These are phyloP conservation scores for Augiades crinisus DNA, from an alignment of 2,888 invertebrate species.

Conservation along the genomic window DNA sequence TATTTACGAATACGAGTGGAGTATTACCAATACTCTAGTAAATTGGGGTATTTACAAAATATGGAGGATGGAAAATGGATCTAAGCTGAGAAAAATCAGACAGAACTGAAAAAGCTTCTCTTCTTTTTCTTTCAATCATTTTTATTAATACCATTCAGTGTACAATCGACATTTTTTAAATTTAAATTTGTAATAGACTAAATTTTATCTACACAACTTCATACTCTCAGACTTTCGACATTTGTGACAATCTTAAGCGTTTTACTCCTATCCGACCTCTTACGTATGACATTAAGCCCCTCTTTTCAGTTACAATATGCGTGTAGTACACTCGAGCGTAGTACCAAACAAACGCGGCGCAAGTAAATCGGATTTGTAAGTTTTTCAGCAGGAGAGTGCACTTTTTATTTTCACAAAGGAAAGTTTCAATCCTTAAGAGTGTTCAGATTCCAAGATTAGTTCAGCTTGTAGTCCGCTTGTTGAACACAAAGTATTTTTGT, in stretches of 20 bases:
- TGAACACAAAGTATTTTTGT: constrained; percentile 52
- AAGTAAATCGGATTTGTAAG: constrained; percentile 48
- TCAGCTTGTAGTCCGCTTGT: constrained; percentile 55
- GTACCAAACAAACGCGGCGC: constrained; percentile 20
- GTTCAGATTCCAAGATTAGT: constrained; percentile 59
- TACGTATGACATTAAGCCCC: neutral
- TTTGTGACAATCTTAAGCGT: neutral
- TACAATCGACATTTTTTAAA: too few species aligned
- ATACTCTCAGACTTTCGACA: too few species aligned
- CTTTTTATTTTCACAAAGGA: constrained; percentile 50
- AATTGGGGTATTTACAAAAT: too few species aligned
- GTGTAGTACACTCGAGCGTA: constrained; percentile 11
- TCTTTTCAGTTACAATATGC: constrained; percentile 11
- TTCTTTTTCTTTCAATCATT: too few species aligned
- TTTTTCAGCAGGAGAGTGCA: constrained; percentile 45
- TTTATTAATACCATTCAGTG: too few species aligned
- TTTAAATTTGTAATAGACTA: too few species aligned
- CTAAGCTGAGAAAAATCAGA: too few species aligned
- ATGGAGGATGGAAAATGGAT: too few species aligned
- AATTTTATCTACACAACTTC: too few species aligned
- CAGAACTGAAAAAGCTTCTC: too few species aligned
- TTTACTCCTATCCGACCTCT: neutral
- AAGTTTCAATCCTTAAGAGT: constrained; percentile 54
- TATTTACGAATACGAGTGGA: too few species aligned
- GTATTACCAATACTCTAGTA: too few species aligned